These are phyloP conservation scores for Elephantulus edwardii DNA, from an alignment of 2,113 vertebrate species.

Conservation along the genomic window DNA sequence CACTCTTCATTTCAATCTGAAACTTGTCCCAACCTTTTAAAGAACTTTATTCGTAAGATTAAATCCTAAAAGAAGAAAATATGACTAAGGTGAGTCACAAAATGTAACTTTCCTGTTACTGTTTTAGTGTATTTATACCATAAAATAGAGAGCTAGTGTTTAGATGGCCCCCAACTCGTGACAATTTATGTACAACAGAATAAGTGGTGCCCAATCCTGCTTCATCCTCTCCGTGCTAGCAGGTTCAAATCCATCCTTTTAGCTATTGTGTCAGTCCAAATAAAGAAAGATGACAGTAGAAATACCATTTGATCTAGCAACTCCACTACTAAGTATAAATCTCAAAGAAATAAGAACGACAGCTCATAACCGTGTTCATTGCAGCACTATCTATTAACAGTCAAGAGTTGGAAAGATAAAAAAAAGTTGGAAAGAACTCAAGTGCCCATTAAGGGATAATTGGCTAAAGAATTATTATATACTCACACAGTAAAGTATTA, in stretches of 20 bases:
- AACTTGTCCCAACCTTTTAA: too few species aligned
- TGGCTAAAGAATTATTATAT: too few species aligned
- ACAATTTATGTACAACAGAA: background rate
- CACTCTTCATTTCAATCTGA: too few species aligned
- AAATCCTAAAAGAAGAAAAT: background rate
- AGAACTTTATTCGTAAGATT: background rate
- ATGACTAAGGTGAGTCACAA: background rate
- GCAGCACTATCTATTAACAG: too few species aligned
- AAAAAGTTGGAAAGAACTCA: too few species aligned
- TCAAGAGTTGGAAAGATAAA: too few species aligned
- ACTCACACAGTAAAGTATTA: too few species aligned
- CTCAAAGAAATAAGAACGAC: background rate
- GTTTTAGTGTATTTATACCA: background rate
- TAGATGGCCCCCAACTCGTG: background rate
- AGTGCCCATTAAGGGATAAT: too few species aligned
- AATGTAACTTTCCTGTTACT: background rate
- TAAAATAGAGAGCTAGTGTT: background rate
- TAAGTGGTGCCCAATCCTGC: background rate
- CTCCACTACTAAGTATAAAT: too few species aligned
- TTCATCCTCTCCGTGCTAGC: background rate
- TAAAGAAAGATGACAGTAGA: too few species aligned
- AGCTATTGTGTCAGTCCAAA: background rate
- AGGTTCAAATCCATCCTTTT: background rate
- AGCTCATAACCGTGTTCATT: too few species aligned
- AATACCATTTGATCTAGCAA: too few species aligned